phyloP scores from a whole-genome alignment of 30 jellyfish, hydroid and myxozoan genomes.

The Aurelia sp. region DNA sequence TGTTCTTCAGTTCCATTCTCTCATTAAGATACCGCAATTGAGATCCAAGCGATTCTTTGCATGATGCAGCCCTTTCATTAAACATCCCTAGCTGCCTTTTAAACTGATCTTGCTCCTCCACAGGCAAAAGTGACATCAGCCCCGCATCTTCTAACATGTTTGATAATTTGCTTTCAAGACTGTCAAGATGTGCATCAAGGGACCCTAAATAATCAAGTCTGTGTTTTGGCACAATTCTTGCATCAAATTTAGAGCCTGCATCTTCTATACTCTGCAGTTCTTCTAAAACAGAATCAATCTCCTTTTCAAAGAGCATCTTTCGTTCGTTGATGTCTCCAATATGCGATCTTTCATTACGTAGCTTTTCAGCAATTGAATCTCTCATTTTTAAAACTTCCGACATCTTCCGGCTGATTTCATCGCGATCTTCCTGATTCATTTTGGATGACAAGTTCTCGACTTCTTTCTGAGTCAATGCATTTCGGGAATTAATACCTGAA shows the following conservation, averaged over 20 bases:
- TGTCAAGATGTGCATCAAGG: background rate
- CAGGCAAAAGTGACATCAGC: conserved; percentile 3
- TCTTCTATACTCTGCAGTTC: conserved; percentile 7
- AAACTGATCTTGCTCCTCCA: conserved; percentile 2
- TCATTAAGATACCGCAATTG: background rate
- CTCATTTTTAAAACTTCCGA: background rate
- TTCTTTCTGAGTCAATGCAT: background rate
- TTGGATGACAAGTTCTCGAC: background rate
- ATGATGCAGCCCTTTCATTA: background rate
- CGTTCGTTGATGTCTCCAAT: background rate
- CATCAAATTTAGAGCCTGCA: background rate
- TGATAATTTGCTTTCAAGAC: conserved; percentile 7
- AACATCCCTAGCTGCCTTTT: conserved; percentile 4
- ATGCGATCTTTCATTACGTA: background rate
- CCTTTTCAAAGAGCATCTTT: conserved; percentile 14
- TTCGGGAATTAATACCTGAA: background rate
- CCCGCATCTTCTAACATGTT: conserved; percentile 1
- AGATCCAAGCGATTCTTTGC: conserved; percentile 14
- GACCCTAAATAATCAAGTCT: background rate
- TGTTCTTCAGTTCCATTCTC: conserved; percentile 1
- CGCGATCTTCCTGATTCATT: background rate
- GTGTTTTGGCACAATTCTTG: background rate
- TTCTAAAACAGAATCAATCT: conserved; percentile 1
- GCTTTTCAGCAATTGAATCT: background rate
- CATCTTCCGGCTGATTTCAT: background rate